phyloP scores from a whole-genome alignment of 92 coral and sea anemone species.

The Parazoanthus swiftii region DNA sequence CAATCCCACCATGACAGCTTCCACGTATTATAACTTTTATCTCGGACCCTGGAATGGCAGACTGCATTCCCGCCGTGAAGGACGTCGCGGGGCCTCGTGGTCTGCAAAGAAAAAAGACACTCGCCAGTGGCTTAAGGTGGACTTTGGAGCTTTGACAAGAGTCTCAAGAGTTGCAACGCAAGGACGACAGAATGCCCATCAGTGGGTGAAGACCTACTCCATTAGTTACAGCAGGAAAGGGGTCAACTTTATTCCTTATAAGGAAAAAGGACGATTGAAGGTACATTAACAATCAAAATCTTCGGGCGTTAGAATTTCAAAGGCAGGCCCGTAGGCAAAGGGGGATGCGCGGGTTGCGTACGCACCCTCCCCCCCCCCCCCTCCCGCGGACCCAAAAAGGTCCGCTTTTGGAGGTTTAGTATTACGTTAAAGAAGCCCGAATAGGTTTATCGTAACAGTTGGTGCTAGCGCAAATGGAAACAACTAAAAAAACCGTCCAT shows the following conservation, averaged over 20 bases:
- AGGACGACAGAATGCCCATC: slow-evolving; percentile 73
- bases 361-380: too few relatives aligned
- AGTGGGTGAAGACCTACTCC: slow-evolving; percentile 72
- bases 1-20: slow-evolving; percentile 68
- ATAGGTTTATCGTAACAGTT: too few relatives aligned
- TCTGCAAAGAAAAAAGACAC: slow-evolving; percentile 68
- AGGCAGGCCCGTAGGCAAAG: too few relatives aligned
- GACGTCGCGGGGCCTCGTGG: slow-evolving; percentile 75
- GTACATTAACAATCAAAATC: slow-evolving; percentile 13
- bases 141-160: slow-evolving; percentile 71
- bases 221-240: slow-evolving; percentile 79
- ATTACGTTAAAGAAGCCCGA: too few relatives aligned
- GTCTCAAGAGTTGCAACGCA: slow-evolving; percentile 73
- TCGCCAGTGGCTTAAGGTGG: slow-evolving; percentile 76
- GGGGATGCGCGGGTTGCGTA: too few relatives aligned
- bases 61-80: slow-evolving; percentile 63
- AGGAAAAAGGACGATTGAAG: slow-evolving; percentile 64
- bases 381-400: too few relatives aligned
- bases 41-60: slow-evolving; percentile 73
- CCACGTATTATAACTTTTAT: slow-evolving; percentile 63
- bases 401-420: too few relatives aligned
- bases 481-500: too few relatives aligned
- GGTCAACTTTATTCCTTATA: slow-evolving; percentile 53
- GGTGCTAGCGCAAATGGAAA: too few relatives aligned
- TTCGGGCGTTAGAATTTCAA: not conserved